Percentiles rank a stretch among this genome's conserved stretches.
phyloP scores from a whole-genome alignment of 2,888 invertebrate species.

The Sarcophaga rosellei region DNA sequence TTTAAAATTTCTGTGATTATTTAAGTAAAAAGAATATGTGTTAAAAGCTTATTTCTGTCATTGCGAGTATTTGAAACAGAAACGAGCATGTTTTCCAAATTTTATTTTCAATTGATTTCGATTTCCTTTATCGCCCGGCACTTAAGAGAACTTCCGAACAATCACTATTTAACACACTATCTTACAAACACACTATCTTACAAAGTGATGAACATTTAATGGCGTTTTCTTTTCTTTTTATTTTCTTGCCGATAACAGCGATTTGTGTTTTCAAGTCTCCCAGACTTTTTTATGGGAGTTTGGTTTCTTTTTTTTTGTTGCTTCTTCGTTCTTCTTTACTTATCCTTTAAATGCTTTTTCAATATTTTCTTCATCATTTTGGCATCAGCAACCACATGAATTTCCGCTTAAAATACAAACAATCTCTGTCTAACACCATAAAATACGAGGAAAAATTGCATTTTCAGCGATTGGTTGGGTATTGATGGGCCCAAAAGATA shows the following conservation, averaged over 20 bases:
- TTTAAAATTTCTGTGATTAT: too few relatives aligned
- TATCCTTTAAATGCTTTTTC: not conserved
- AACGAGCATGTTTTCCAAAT: not conserved
- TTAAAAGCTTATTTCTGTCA: not conserved
- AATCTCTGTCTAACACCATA: not conserved
- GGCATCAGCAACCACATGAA: conserved; percentile 50
- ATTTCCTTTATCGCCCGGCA: conserved; percentile 40
- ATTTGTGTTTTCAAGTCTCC: conserved; percentile 26
- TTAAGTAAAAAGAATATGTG: too few relatives aligned
- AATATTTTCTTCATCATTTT: conserved; percentile 20
- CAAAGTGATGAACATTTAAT: conserved; percentile 58
- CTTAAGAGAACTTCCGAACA: conserved; percentile 37
- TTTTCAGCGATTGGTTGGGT: conserved; percentile 39
- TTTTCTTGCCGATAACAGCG: not conserved
- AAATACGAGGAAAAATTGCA: conserved; percentile 26
- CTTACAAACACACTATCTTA: conserved; percentile 43
- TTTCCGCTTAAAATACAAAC: conserved; percentile 32
- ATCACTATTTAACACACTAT: conserved; percentile 59
- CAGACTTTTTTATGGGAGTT: not conserved
- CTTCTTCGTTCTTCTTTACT: not conserved
- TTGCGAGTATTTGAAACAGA: not conserved
- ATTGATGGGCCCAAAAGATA: not conserved
- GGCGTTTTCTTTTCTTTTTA: conserved; percentile 30
- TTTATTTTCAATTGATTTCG: not conserved
- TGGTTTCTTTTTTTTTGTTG: not conserved